Evolutionary conservation across 1,140 invertebrate species (phyloP).

Genomic region (Trachymyrmex septentrionalis): DNA sequence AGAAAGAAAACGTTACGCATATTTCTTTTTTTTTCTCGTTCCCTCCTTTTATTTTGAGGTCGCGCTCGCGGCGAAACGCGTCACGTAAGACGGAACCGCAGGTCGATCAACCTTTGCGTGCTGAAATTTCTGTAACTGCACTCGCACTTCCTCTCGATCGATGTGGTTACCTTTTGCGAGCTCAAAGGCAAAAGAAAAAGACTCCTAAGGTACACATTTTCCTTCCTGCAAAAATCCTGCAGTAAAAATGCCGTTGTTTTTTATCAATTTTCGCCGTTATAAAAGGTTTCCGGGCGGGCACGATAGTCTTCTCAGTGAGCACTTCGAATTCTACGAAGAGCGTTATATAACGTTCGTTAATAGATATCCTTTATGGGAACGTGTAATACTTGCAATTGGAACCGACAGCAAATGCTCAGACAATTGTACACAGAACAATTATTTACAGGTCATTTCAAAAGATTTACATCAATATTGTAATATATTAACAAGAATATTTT

Average conservation of each 20-base stretch:
- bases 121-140: conserved; percentile 62
- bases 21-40: conserved; percentile 56
- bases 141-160: conserved; percentile 63
- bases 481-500: neutral
- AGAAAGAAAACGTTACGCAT: conserved; percentile 51
- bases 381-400: neutral
- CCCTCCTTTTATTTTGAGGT: conserved; percentile 46
- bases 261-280: conserved; percentile 40
- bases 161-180: conserved; percentile 48
- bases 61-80: conserved; percentile 42
- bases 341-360: conserved; percentile 14
- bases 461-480: neutral
- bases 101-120: conserved; percentile 67
- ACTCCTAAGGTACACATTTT: conserved; percentile 46
- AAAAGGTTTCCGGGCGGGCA: neutral
- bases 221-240: neutral
- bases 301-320: neutral
- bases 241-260: conserved; percentile 35
- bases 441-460: conserved; percentile 16
- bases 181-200: conserved; percentile 44
- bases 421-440: neutral
- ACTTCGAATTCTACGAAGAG: neutral
- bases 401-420: neutral
- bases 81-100: conserved; percentile 52
- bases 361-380: conserved; percentile 38